phyloP scores from a whole-genome alignment of 2,888 invertebrate genomes.

The Lissonota sp. region DNA sequence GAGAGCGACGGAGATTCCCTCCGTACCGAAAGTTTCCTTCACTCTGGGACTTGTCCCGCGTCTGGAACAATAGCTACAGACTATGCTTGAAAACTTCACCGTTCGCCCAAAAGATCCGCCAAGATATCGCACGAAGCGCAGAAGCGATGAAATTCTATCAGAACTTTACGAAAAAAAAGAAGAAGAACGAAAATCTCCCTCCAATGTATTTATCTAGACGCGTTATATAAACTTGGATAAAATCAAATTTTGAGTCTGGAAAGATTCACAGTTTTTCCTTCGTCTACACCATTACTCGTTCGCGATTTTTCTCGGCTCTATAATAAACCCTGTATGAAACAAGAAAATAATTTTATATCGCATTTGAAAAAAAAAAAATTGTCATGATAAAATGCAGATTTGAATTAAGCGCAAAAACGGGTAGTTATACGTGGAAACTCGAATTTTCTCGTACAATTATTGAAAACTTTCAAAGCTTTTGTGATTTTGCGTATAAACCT shows the following conservation, averaged over 20 bases:
- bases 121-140: conserved; percentile 45
- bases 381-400: too few relatives aligned
- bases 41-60: conserved; percentile 25
- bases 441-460: too few relatives aligned
- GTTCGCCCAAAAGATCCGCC: conserved; percentile 54
- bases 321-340: not conserved
- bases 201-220: conserved; percentile 45
- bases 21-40: conserved; percentile 56
- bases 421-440: too few relatives aligned
- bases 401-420: too few relatives aligned
- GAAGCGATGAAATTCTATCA: conserved; percentile 60
- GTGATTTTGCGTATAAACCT: too few relatives aligned
- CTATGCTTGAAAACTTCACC: conserved; percentile 47
- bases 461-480: too few relatives aligned
- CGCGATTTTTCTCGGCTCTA: not conserved
- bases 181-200: not conserved
- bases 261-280: not conserved
- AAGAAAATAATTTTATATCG: too few relatives aligned
- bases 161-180: conserved; percentile 43
- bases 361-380: too few relatives aligned
- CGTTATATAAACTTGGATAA: conserved; percentile 9
- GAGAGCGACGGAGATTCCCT: conserved; percentile 43
- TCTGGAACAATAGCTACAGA: conserved; percentile 56
- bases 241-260: not conserved
- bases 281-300: not conserved